These are phyloP conservation scores for Gerris buenoi DNA, from an alignment of 1,140 invertebrate genomes.

Conservation along the genomic window DNA sequence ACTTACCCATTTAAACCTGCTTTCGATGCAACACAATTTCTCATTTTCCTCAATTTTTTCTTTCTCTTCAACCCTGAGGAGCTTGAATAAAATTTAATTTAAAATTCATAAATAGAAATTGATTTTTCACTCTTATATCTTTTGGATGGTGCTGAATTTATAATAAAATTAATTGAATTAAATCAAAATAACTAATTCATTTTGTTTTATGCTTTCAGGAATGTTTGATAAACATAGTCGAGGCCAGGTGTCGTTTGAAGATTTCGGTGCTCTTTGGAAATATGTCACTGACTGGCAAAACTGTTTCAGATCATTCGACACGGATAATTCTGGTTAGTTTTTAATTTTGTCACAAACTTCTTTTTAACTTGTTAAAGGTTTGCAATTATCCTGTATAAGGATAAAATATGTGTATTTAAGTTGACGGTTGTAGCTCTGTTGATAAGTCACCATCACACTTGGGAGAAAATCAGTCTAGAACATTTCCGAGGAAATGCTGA, in stretches of 20 bases:
- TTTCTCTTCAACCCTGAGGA: too few species aligned
- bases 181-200: background rate
- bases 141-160: too few species aligned
- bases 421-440: background rate
- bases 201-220: slow-evolving; percentile 43
- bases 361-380: background rate
- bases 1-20: too few species aligned
- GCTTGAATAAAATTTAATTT: too few species aligned
- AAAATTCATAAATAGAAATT: too few species aligned
- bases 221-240: slow-evolving; percentile 91
- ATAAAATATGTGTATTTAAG: background rate
- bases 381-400: background rate
- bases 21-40: too few species aligned
- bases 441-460: background rate
- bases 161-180: too few species aligned
- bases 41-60: too few species aligned
- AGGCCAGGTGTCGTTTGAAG: slow-evolving; percentile 85
- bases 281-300: slow-evolving; percentile 97
- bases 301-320: slow-evolving; percentile 86
- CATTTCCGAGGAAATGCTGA: too few species aligned
- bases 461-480: too few species aligned
- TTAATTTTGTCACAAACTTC: background rate
- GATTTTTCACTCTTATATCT: too few species aligned
- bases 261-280: slow-evolving; percentile 91
- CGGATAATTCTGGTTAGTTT: slow-evolving; percentile 67